These are phyloP conservation scores for Mythimna vitellina DNA, from an alignment of 2,888 invertebrate genomes.

Conservation along the genomic window DNA sequence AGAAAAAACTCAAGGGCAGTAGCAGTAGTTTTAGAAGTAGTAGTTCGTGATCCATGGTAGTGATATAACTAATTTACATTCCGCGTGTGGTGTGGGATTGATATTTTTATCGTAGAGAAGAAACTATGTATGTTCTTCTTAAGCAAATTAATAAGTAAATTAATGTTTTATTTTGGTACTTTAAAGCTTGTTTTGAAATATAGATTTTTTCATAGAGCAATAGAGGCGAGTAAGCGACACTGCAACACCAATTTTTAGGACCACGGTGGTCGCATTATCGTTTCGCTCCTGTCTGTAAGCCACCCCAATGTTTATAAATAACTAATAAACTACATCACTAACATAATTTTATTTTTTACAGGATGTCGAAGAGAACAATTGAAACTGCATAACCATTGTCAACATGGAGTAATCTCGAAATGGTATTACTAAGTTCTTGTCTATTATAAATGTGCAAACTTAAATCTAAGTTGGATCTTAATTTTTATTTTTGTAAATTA, in stretches of 20 bases:
- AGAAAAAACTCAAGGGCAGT: no score
- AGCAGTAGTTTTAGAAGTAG: background rate
- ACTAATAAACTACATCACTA: background rate
- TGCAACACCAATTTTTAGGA: no score
- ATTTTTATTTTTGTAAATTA: conserved; percentile 62
- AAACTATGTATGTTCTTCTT: conserved; percentile 3
- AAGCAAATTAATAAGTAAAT: background rate
- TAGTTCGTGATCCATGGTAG: background rate
- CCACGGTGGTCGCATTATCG: background rate
- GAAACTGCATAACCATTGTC: conserved; percentile 50
- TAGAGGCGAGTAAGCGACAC: no score
- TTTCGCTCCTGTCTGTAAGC: background rate
- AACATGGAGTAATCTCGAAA: conserved; percentile 49
- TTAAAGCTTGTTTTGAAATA: no score
- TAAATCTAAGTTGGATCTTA: conserved; percentile 51
- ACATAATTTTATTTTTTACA: conserved; percentile 60
- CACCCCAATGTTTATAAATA: background rate
- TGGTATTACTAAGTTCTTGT: conserved; percentile 50
- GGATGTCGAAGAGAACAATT: conserved; percentile 82
- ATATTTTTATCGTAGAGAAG: background rate
- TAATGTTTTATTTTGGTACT: no score
- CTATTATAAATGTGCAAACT: conserved; percentile 49
- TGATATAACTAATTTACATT: background rate
- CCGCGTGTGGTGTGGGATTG: background rate
- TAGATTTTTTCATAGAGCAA: no score